phyloP scores from a whole-genome alignment of 2,888 invertebrate genomes.

The Cylloceria caligata region DNA sequence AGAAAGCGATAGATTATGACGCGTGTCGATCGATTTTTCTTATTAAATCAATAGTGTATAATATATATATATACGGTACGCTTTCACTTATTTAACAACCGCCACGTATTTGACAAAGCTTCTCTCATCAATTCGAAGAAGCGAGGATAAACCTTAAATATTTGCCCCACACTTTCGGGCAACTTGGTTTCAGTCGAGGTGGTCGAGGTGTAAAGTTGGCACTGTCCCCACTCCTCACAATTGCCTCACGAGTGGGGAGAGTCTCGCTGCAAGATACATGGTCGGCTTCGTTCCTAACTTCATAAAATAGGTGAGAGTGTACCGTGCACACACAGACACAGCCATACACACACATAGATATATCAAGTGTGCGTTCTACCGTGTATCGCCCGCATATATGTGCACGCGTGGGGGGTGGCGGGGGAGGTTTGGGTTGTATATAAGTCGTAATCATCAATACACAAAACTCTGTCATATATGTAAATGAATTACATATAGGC shows the following conservation, averaged over 20 bases:
- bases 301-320: conserved; percentile 1
- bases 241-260: too few species aligned
- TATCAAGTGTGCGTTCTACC: conserved; percentile 56
- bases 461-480: conserved; percentile 13
- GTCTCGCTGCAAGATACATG: not conserved
- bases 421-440: not conserved
- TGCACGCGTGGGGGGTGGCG: conserved; percentile 15
- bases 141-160: too few species aligned
- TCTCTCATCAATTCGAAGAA: not conserved
- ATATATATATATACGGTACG: conserved; percentile 15
- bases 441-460: conserved; percentile 29
- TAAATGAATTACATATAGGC: conserved; percentile 9
- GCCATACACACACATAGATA: conserved; percentile 41
- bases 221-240: too few species aligned
- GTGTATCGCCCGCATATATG: conserved; percentile 39
- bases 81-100: conserved; percentile 14
- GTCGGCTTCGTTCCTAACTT: not conserved
- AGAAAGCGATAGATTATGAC: conserved; percentile 54
- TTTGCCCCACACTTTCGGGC: too few species aligned
- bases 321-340: conserved; percentile 38
- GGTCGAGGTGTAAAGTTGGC: too few species aligned
- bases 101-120: too few species aligned
- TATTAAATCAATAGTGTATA: conserved; percentile 26
- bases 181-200: too few species aligned
- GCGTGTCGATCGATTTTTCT: conserved; percentile 22